Percentiles rank a stretch among this genome's conserved stretches.
phyloP scores from a whole-genome alignment of 2,888 invertebrate genomes.

The Doris montereyensis region DNA sequence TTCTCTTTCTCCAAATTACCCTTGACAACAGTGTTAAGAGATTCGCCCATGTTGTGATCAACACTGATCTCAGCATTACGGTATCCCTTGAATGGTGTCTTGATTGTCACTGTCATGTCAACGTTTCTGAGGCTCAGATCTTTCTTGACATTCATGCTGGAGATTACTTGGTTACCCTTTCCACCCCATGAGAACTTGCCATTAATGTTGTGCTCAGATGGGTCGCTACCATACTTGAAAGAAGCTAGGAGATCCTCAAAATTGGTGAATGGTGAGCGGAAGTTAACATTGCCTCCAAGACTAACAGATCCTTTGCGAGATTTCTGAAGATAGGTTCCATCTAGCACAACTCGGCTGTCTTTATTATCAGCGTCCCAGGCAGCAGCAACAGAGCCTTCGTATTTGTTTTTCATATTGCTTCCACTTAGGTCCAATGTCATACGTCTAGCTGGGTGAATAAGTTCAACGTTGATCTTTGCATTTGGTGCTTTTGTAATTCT shows the following conservation, averaged over 20 bases:
- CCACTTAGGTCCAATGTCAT: slow-evolving; percentile 49
- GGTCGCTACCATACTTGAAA: slow-evolving; percentile 44
- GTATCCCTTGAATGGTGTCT: slow-evolving; percentile 52
- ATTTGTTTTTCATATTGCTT: no score
- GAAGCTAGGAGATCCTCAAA: slow-evolving; percentile 38
- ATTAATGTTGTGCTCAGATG: slow-evolving; percentile 42
- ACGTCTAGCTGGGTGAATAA: slow-evolving; percentile 49
- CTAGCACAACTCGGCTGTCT: slow-evolving; percentile 5
- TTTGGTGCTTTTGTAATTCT: slow-evolving; percentile 41
- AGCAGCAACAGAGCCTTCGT: no score
- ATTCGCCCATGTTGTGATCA: slow-evolving; percentile 43
- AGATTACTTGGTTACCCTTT: slow-evolving; percentile 48
- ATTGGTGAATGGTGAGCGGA: slow-evolving; percentile 29
- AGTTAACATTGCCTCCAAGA: slow-evolving; percentile 21
- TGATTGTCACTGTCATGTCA: slow-evolving; percentile 46
- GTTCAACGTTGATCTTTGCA: slow-evolving; percentile 47
- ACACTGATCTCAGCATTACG: slow-evolving; percentile 46
- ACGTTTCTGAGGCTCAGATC: slow-evolving; percentile 49
- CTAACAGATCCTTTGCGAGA: not conserved
- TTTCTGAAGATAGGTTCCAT: slow-evolving; percentile 4
- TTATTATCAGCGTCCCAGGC: no score
- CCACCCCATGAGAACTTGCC: slow-evolving; percentile 50
- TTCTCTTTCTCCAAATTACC: slow-evolving; percentile 46
- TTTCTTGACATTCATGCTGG: slow-evolving; percentile 49
- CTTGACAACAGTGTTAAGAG: slow-evolving; percentile 46